phyloP scores from a whole-genome alignment of 2,888 invertebrate species.

The Caenorhabditis zanzibari region DNA sequence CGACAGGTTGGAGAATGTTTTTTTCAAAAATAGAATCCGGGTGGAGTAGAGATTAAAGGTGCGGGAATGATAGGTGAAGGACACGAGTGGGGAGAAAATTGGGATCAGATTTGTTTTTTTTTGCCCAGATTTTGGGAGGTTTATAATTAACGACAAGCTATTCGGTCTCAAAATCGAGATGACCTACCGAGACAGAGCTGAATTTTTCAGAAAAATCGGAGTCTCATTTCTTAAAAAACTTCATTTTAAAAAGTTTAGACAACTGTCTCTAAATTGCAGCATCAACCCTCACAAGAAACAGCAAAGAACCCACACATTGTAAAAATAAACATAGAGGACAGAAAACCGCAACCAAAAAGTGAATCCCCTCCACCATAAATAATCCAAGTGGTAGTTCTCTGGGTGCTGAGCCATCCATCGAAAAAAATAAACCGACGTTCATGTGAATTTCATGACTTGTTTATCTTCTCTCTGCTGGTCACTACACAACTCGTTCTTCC shows the following conservation, averaged over 20 bases:
- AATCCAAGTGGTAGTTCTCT: conserved; percentile 42
- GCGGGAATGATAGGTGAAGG: background rate
- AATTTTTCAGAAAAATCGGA: no score
- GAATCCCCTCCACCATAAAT: conserved; percentile 1
- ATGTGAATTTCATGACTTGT: conserved; percentile 57
- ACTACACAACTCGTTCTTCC: conserved; percentile 39
- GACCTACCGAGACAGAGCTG: no score
- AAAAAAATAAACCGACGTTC: background rate
- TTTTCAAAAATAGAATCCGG: conserved; percentile 26
- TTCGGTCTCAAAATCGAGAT: no score
- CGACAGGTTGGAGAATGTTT: conserved; percentile 25
- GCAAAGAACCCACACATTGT: conserved; percentile 1
- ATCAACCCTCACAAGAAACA: background rate
- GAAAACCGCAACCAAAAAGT: background rate
- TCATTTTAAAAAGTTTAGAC: no score
- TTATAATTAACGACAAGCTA: no score
- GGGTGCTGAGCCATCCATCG: background rate
- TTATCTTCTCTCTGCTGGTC: conserved; percentile 14
- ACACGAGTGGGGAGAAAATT: background rate
- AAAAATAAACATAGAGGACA: background rate
- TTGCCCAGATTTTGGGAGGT: no score
- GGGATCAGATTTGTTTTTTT: no score
- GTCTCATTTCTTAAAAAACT: no score
- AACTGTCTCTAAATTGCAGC: background rate
- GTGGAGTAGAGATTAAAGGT: conserved; percentile 21